These are phyloP conservation scores for Chrysolina haemoptera DNA, from an alignment of 2,888 invertebrate species.

Conservation along the genomic window DNA sequence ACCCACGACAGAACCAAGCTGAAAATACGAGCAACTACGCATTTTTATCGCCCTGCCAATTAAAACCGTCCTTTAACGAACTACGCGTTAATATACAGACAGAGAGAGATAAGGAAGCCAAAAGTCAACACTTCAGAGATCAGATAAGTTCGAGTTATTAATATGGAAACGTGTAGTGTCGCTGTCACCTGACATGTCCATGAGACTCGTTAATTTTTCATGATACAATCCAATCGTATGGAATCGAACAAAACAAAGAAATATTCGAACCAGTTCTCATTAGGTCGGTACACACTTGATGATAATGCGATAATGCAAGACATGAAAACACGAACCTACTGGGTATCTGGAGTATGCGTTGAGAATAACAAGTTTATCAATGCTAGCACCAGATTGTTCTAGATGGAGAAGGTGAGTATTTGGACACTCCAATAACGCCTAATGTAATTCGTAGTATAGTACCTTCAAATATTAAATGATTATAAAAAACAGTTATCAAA, in stretches of 20 bases:
- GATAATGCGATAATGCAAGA: neutral
- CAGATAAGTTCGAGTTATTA: slow-evolving; percentile 58
- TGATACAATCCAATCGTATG: slow-evolving; percentile 7
- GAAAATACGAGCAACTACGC: neutral
- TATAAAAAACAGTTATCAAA: too few species aligned
- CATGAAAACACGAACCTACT: neutral
- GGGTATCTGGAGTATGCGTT: neutral
- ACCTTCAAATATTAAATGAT: too few species aligned
- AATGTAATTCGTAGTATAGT: too few species aligned
- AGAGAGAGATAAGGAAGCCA: slow-evolving; percentile 52
- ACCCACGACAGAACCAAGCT: neutral
- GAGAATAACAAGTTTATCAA: neutral
- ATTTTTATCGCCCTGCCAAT: slow-evolving; percentile 4
- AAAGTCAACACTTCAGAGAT: slow-evolving; percentile 59
- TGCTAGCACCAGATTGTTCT: too few species aligned
- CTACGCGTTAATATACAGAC: slow-evolving; percentile 58
- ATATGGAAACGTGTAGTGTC: slow-evolving; percentile 57
- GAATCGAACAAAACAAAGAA: slow-evolving; percentile 17
- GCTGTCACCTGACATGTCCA: slow-evolving; percentile 52
- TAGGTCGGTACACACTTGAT: neutral
- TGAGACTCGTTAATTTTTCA: slow-evolving; percentile 37
- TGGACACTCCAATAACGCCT: too few species aligned
- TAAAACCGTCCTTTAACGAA: slow-evolving; percentile 56
- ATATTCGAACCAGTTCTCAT: neutral
- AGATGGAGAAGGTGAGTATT: too few species aligned